Evolutionary conservation across 2,113 vertebrate species (phyloP), one percentile per base, ranked within the genome.

Genomic region (Callipepla squamata): DNA sequence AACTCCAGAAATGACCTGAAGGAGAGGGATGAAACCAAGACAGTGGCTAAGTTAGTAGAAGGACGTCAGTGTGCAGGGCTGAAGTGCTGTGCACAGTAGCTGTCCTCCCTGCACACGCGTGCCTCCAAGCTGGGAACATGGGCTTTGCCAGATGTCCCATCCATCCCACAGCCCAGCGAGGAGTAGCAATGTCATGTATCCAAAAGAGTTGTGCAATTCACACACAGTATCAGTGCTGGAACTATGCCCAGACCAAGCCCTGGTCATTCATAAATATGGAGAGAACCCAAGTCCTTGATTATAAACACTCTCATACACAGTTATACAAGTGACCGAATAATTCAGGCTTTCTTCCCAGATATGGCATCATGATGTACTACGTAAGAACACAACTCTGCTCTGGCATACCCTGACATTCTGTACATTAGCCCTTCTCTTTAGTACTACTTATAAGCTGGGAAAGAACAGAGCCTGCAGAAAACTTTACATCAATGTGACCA

Each of bases 191-290:
- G 85, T 48, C 93, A 85, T 68, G 70, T 57, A 89, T 50, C 61
- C 93, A 86, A 76, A 94, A 95, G 45, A 85, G 69, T 58, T 92
- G 93, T 88, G 93, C 91, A 96, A 94, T 44, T 92, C 80, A 48
- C 66, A 59, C 91, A 78, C 65, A 80, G 82, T 87, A 79, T 90
- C 93, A 84, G 79, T 5, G 44, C 61, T 95, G 94, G 94, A 94
- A 88, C 72, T 68, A 78, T 0, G 73, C 91, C 93, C 90, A 68
- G 90, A 61, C 50, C 92, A 63, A 73, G 76, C 53, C 69, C 61
- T 83, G 94, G 93, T 86, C 94, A 96, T 94, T 96, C 95, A 96
- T 92, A 94, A 95, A 91, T 87, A 91, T 80, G 87, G 89, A 92
- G 68, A 94, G 69, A 87, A 73, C 81, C 85, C 95, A 96, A 96